These are phyloP conservation scores for Thalassophryne amazonica DNA, from an alignment of 2,797 vertebrate species.

Conservation along the genomic window DNA sequence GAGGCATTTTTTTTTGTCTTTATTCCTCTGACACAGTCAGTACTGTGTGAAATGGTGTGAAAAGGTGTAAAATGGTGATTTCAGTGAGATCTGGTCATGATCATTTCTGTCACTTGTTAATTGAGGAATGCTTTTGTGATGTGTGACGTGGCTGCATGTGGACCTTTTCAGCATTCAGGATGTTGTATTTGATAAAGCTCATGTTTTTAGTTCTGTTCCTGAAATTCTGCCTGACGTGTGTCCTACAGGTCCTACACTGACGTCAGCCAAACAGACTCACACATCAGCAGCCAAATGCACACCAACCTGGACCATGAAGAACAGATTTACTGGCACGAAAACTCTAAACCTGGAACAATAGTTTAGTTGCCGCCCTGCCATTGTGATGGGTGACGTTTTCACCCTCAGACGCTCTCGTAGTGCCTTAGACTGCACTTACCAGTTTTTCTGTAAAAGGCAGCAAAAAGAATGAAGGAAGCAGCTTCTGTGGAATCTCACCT, in stretches of 20 bases:
- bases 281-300: constrained; percentile 68
- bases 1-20: too few relatives aligned
- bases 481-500: constrained; percentile 22
- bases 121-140: too few relatives aligned
- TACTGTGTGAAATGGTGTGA: too few relatives aligned
- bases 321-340: constrained; percentile 91
- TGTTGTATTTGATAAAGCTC: too few relatives aligned
- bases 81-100: too few relatives aligned
- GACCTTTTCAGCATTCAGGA: too few relatives aligned
- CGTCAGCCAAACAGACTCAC: constrained; percentile 74
- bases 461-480: constrained; percentile 67
- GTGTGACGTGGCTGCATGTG: too few relatives aligned
- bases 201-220: background rate
- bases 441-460: constrained; percentile 34
- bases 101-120: too few relatives aligned
- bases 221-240: too few relatives aligned
- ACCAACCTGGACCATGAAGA: constrained; percentile 76
- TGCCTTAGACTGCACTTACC: constrained; percentile 84
- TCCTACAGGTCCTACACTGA: constrained; percentile 82
- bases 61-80: too few relatives aligned
- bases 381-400: constrained; percentile 10
- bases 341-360: constrained; percentile 94
- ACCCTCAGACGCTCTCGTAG: constrained; percentile 58
- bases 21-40: too few relatives aligned
- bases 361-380: constrained; percentile 75